Conservation (phyloP, 2,113 vertebrate genomes). For the Paraplagusia blochii region DNA sequence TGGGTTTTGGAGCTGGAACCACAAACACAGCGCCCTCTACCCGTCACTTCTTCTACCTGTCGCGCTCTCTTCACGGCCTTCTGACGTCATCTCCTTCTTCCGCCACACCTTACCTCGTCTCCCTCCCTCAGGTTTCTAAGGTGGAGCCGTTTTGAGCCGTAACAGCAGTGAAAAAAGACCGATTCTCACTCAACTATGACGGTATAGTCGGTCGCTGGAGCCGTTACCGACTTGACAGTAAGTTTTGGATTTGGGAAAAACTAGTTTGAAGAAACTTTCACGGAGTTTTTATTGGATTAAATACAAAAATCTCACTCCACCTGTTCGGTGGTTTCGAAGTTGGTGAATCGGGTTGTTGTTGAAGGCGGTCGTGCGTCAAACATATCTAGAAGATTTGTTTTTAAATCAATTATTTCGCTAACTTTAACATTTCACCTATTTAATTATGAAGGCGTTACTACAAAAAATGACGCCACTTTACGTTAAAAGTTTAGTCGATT, state of each 20-base stretch:
- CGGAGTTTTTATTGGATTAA: background rate
- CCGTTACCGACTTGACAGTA: background rate
- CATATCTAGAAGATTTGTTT: background rate
- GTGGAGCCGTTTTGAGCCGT: background rate
- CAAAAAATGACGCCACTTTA: too few relatives aligned
- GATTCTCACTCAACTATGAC: background rate
- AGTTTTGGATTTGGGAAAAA: background rate
- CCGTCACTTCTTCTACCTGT: background rate
- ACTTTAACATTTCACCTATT: too few relatives aligned
- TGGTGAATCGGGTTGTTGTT: background rate
- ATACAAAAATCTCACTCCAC: background rate
- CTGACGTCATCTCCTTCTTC: background rate
- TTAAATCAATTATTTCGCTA: too few relatives aligned
- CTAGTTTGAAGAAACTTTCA: background rate
- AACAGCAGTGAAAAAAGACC: too few relatives aligned
- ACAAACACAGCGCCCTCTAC: background rate
- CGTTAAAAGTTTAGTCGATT: too few relatives aligned
- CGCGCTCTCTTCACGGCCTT: background rate
- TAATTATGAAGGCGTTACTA: too few relatives aligned
- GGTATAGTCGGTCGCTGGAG: background rate
- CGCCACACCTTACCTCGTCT: background rate
- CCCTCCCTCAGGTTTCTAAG: background rate
- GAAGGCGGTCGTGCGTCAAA: background rate
- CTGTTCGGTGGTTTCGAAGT: background rate
- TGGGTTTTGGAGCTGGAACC: background rate